Conservation (phyloP, 2,888 invertebrate genomes). For the Metallyticus violacea region DNA sequence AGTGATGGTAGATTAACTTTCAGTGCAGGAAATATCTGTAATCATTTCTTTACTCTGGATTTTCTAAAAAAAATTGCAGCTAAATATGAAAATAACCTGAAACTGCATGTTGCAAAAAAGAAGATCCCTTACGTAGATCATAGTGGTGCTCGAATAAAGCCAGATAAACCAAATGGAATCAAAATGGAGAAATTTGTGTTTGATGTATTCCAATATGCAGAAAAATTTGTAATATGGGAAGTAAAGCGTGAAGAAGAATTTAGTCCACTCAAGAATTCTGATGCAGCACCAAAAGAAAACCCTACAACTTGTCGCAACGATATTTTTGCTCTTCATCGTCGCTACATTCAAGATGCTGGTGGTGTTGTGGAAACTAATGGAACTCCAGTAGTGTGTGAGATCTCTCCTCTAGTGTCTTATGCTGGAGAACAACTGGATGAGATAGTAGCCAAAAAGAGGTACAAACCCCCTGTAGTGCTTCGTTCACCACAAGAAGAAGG, state of each 20-base stretch:
- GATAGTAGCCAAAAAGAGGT: slow-evolving; percentile 8
- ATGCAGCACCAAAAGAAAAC: slow-evolving; percentile 84
- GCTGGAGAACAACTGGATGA: slow-evolving; percentile 77
- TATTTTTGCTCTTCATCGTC: slow-evolving; percentile 71
- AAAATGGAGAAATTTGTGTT: slow-evolving; percentile 99
- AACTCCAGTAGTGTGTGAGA: slow-evolving; percentile 65
- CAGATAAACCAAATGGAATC: slow-evolving; percentile 87
- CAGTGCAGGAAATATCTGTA: slow-evolving; percentile 96
- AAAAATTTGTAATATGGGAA: slow-evolving; percentile 90
- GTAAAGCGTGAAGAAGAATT: slow-evolving; percentile 90
- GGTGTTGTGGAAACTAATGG: slow-evolving; percentile 64
- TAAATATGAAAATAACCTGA: slow-evolving; percentile 70
- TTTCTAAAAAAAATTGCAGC: slow-evolving; percentile 75
- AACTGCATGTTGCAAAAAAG: slow-evolving; percentile 94
- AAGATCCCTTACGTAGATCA: slow-evolving; percentile 86
- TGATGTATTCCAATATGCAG: slow-evolving; percentile 93
- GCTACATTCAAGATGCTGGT: slow-evolving; percentile 78
- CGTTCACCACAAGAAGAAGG: slow-evolving; percentile 7
- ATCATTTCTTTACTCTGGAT: slow-evolving; percentile 89
- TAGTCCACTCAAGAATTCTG: slow-evolving; percentile 93
- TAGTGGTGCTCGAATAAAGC: slow-evolving; percentile 67
- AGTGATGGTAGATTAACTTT: slow-evolving; percentile 79
- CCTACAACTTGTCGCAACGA: slow-evolving; percentile 82
- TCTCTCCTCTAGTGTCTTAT: slow-evolving; percentile 88
- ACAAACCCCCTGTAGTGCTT: slow-evolving; percentile 10